A percentile compares a stretch with the other conserved stretches of the same genome.
Conservation (phyloP, 1,140 invertebrate species). For the Diabrotica undecimpunctata region DNA sequence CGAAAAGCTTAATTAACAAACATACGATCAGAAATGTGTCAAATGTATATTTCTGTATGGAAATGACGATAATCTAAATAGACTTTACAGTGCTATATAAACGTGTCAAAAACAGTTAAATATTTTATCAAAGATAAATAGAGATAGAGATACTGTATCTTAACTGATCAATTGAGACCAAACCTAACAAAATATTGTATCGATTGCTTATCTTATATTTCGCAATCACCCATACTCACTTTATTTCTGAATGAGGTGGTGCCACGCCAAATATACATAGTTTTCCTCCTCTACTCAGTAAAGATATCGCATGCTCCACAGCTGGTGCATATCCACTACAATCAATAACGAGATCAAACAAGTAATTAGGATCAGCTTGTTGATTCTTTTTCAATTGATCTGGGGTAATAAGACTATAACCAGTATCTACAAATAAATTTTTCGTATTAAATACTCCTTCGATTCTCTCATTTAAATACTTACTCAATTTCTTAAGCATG, state of each 20-base stretch:
- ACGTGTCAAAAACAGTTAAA: too few species aligned
- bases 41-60: too few species aligned
- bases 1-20: too few species aligned
- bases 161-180: too few species aligned
- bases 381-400: slow-evolving; percentile 52
- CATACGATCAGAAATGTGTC: too few species aligned
- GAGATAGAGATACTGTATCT: too few species aligned
- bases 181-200: too few species aligned
- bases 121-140: too few species aligned
- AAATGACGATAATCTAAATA: too few species aligned
- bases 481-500: slow-evolving; percentile 56
- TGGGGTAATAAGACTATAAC: slow-evolving; percentile 51
- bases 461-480: slow-evolving; percentile 23
- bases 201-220: too few species aligned
- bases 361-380: slow-evolving; percentile 34
- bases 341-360: slow-evolving; percentile 62
- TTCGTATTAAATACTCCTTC: background rate
- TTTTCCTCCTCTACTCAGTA: slow-evolving; percentile 51
- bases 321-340: slow-evolving; percentile 62
- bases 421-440: slow-evolving; percentile 29
- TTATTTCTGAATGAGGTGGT: slow-evolving; percentile 49
- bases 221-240: slow-evolving; percentile 29
- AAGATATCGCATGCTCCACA: slow-evolving; percentile 51
- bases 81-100: too few species aligned
- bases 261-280: slow-evolving; percentile 59